phyloP scores from a whole-genome alignment of 2,113 vertebrate species.

The Cyrtonyx montezumae region DNA sequence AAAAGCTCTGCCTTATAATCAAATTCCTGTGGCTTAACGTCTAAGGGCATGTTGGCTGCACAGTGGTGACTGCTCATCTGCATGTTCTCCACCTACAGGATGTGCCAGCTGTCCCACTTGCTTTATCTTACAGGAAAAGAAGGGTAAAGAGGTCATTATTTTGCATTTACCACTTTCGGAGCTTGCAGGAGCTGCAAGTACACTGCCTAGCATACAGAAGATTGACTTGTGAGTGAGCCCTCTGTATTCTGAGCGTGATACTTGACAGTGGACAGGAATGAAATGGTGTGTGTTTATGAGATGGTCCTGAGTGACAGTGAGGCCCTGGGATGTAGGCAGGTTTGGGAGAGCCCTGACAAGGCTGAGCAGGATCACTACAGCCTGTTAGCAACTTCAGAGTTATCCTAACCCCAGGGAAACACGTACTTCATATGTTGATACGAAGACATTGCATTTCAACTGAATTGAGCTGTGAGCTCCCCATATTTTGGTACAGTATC shows the following conservation, averaged over 20 bases:
- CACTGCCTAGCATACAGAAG: background rate
- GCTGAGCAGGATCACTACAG: background rate
- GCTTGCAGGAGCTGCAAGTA: background rate
- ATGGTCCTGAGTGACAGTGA: background rate
- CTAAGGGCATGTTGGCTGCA: background rate
- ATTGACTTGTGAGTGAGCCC: rapidly evolving
- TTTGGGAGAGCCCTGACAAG: background rate
- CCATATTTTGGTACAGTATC: background rate
- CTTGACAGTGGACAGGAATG: rapidly evolving
- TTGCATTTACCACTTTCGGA: rapidly evolving
- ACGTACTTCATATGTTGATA: background rate
- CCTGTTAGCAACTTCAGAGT: background rate
- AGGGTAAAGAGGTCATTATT: background rate
- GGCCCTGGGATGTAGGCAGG: background rate
- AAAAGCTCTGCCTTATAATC: slow-evolving; percentile 13
- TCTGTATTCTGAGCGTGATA: background rate
- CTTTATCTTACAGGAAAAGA: background rate
- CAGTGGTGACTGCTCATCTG: background rate
- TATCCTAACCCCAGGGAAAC: background rate
- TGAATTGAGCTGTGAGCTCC: rapidly evolving
- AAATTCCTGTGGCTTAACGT: slow-evolving; percentile 4
- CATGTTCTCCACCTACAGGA: background rate
- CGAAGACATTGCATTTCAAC: background rate
- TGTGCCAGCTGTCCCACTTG: background rate
- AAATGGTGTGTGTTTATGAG: background rate